Evolutionary conservation across 2,888 invertebrate genomes (phyloP).

Genomic region (Entomobrya proxima): DNA sequence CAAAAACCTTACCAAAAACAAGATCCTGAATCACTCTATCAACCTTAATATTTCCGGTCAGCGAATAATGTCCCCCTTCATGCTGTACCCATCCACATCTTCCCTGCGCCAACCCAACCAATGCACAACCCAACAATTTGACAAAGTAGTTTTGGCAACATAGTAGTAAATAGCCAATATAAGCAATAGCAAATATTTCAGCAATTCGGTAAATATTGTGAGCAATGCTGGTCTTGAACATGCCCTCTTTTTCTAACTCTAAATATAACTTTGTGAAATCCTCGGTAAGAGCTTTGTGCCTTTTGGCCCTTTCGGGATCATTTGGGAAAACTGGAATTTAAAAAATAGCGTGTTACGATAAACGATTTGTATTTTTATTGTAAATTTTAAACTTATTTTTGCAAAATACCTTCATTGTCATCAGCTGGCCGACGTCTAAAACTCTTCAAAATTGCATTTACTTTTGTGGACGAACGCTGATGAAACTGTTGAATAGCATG

Average conservation of each 20-base stretch:
- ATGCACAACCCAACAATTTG: conserved; percentile 58
- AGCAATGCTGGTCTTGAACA: conserved; percentile 61
- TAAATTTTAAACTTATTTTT: background rate
- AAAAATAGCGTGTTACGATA: too few species aligned
- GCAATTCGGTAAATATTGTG: conserved; percentile 57
- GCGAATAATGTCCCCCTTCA: conserved; percentile 30
- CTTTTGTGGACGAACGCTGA: conserved; percentile 59
- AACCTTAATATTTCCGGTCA: conserved; percentile 22
- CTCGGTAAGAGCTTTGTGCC: conserved; percentile 63
- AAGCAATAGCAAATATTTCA: conserved; percentile 55
- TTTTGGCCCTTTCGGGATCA: too few species aligned
- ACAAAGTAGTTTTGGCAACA: conserved; percentile 21
- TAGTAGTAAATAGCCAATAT: conserved; percentile 49
- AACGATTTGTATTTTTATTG: too few species aligned
- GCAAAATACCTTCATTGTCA: conserved; percentile 53
- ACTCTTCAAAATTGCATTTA: conserved; percentile 59
- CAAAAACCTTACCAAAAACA: background rate
- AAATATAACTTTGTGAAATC: conserved; percentile 68
- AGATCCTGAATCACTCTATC: background rate
- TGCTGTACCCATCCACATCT: conserved; percentile 17
- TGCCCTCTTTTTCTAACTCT: conserved; percentile 68
- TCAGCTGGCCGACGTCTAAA: conserved; percentile 63
- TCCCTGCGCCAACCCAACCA: conserved; percentile 56
- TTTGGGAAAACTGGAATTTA: background rate
- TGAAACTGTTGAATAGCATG: conserved; percentile 72